These are phyloP conservation scores for Ibycter americanus DNA, from an alignment of 2,797 vertebrate genomes.

Conservation along the genomic window DNA sequence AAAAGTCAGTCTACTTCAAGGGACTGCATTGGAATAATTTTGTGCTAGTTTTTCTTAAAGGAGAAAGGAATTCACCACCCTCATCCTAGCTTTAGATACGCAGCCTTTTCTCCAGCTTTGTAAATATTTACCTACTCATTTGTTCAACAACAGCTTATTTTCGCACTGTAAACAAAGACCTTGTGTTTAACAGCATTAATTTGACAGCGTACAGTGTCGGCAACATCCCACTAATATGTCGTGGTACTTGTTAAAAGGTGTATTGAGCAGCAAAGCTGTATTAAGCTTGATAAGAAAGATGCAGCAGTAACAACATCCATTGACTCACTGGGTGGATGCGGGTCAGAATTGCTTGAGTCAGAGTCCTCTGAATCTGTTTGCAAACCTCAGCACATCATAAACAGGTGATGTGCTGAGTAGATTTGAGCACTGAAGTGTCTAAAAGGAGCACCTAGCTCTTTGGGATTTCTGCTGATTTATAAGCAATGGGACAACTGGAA, in stretches of 20 bases:
- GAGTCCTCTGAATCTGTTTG: background rate
- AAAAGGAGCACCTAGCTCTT: background rate
- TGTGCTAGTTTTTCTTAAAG: background rate
- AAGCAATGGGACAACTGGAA: background rate
- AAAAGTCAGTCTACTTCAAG: constrained; percentile 10
- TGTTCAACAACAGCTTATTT: constrained; percentile 11
- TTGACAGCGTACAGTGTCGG: background rate
- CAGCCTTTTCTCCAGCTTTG: background rate
- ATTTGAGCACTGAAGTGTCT: background rate
- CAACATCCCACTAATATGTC: background rate
- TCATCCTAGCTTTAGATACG: background rate
- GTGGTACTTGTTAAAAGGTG: background rate
- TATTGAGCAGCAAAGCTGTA: background rate
- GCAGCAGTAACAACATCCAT: background rate
- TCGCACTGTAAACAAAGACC: background rate
- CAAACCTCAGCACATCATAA: background rate
- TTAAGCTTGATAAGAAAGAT: background rate
- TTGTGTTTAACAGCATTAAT: background rate
- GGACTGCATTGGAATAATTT: background rate
- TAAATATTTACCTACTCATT: background rate
- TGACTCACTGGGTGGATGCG: background rate
- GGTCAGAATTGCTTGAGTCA: background rate
- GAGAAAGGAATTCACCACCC: background rate
- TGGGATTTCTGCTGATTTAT: background rate
- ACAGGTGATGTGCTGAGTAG: background rate